phyloP scores from a whole-genome alignment of 2,797 vertebrate genomes.

The Artibeus jamaicensis region DNA sequence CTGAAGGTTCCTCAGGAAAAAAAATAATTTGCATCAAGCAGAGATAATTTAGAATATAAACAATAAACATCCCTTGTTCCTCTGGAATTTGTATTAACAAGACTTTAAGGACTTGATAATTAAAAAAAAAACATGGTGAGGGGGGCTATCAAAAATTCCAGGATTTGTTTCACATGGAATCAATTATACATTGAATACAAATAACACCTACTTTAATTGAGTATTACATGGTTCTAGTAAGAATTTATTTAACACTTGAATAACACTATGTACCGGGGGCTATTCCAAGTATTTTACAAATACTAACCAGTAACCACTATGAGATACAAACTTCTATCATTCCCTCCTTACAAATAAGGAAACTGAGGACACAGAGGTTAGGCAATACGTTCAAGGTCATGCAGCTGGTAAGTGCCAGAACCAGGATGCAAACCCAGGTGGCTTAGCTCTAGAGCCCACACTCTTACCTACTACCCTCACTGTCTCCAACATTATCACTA shows the following conservation, averaged over 20 bases:
- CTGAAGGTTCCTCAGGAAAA: neutral
- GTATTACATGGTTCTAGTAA: slow-evolving; percentile 25
- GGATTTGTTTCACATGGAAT: slow-evolving; percentile 45
- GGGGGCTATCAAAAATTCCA: neutral
- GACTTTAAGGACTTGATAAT: slow-evolving; percentile 5
- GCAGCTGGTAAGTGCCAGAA: neutral
- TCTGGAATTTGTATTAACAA: slow-evolving; percentile 31
- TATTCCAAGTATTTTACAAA: slow-evolving; percentile 53
- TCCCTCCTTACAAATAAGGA: slow-evolving; percentile 32
- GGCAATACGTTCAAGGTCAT: neutral
- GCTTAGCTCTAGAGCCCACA: neutral
- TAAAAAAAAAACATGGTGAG: neutral
- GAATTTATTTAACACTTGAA: slow-evolving; percentile 58
- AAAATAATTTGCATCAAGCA: slow-evolving; percentile 40
- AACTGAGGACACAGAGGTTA: neutral
- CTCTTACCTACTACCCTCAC: neutral
- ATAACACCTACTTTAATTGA: slow-evolving; percentile 21
- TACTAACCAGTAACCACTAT: slow-evolving; percentile 32
- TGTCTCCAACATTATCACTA: neutral
- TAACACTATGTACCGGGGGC: neutral
- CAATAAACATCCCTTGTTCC: neutral
- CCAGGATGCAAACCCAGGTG: neutral
- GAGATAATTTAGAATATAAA: slow-evolving; percentile 43
- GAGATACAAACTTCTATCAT: slow-evolving; percentile 19
- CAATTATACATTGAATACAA: slow-evolving; percentile 21